These are phyloP conservation scores for Lutjanus erythropterus DNA, from an alignment of 2,113 vertebrate species.

Conservation along the genomic window DNA sequence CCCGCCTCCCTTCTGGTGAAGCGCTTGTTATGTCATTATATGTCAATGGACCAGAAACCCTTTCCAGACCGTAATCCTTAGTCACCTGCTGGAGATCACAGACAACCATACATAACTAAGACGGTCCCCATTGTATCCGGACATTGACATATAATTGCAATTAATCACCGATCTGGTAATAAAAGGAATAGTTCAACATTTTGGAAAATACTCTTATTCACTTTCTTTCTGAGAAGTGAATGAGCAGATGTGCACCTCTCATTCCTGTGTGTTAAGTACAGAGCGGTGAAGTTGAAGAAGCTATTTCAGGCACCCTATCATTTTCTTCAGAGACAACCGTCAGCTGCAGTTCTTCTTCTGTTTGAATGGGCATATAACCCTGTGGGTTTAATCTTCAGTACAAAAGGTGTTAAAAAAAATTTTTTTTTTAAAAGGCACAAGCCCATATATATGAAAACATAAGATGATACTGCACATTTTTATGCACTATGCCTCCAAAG, in stretches of 20 bases:
- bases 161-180: constrained; percentile 24
- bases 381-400: background rate
- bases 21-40: constrained; percentile 83
- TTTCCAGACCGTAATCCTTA: constrained; percentile 84
- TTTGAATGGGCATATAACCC: background rate
- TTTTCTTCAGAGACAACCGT: too few relatives aligned
- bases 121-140: constrained; percentile 57
- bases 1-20: constrained; percentile 81
- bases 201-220: constrained; percentile 17
- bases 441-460: background rate
- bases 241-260: background rate
- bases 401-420: background rate
- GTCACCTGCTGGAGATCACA: constrained; percentile 83
- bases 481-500: background rate
- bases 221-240: constrained; percentile 3
- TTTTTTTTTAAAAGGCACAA: too few relatives aligned
- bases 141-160: constrained; percentile 82
- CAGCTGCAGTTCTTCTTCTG: too few relatives aligned
- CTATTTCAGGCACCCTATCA: too few relatives aligned
- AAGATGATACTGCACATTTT: background rate
- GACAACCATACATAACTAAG: constrained; percentile 69
- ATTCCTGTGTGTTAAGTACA: background rate
- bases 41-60: constrained; percentile 84
- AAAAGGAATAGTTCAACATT: constrained; percentile 28
- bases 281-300: background rate